Conservation (phyloP, 2,888 invertebrate species). For the Acronicta leporina region DNA sequence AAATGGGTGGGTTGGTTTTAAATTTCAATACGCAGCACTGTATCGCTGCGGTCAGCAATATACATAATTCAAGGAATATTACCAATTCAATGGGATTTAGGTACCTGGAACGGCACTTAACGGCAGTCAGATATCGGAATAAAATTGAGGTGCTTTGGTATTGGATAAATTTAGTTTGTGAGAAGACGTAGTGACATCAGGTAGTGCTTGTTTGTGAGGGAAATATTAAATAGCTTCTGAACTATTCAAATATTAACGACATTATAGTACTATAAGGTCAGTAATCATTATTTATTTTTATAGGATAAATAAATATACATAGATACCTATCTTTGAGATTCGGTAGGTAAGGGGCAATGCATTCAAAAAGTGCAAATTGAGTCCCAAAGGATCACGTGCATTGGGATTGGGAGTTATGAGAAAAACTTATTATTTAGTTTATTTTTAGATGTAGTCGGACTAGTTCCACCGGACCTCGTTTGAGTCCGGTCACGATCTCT, state of each 20-base stretch:
- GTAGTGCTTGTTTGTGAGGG: neutral
- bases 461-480: too few species aligned
- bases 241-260: neutral
- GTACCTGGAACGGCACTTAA: slow-evolving; percentile 37
- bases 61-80: slow-evolving; percentile 72
- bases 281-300: neutral
- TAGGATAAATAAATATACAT: too few species aligned
- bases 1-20: slow-evolving; percentile 7
- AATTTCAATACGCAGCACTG: slow-evolving; percentile 35
- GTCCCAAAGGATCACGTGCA: too few species aligned
- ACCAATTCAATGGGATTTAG: slow-evolving; percentile 58
- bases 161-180: slow-evolving; percentile 59
- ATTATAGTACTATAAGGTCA: slow-evolving; percentile 21
- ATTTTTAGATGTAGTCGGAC: too few species aligned
- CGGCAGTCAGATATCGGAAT: slow-evolving; percentile 29
- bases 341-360: too few species aligned
- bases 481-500: too few species aligned
- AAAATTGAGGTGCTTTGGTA: slow-evolving; percentile 24
- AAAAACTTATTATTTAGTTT: too few species aligned
- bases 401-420: too few species aligned
- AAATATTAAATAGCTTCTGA: neutral
- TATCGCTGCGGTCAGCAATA: slow-evolving; percentile 52
- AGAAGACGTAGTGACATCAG: slow-evolving; percentile 38
- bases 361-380: too few species aligned
- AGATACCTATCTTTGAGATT: too few species aligned